Evolutionary conservation across 1,140 invertebrate genomes (phyloP).

Genomic region (Monochamus saltuarius): DNA sequence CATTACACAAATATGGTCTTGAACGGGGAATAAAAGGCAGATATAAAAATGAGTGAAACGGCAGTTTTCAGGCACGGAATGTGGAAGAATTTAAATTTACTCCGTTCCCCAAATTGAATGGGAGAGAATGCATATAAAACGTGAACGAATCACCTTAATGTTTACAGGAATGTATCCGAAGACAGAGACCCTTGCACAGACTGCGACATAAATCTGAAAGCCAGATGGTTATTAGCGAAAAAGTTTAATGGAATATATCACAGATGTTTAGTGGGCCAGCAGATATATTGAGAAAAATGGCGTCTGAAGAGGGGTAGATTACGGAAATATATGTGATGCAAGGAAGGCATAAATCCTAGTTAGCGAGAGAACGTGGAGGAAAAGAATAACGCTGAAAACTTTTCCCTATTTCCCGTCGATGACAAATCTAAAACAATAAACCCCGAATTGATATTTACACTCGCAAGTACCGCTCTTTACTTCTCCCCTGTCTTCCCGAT

Average conservation of each 20-base stretch:
- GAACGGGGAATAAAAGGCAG: no score
- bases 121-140: no score
- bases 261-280: conserved; percentile 42
- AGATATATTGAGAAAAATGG: conserved; percentile 50
- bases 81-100: no score
- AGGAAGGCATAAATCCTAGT: conserved; percentile 46
- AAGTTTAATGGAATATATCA: conserved; percentile 48
- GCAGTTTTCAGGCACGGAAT: no score
- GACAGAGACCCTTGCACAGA: no score
- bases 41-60: no score
- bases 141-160: no score
- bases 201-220: conserved; percentile 31
- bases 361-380: conserved; percentile 34
- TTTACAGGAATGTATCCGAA: no score
- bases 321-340: conserved; percentile 46
- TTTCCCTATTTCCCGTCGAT: conserved; percentile 17
- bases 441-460: conserved; percentile 43
- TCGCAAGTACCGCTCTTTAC: neutral
- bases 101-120: no score
- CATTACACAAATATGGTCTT: no score
- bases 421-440: conserved; percentile 44
- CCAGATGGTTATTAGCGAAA: conserved; percentile 44
- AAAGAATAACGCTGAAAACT: conserved; percentile 31
- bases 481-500: neutral
- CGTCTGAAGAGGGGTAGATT: conserved; percentile 46